Conservation (phyloP, 2,888 invertebrate genomes). For the Linnaemya vulpina region DNA sequence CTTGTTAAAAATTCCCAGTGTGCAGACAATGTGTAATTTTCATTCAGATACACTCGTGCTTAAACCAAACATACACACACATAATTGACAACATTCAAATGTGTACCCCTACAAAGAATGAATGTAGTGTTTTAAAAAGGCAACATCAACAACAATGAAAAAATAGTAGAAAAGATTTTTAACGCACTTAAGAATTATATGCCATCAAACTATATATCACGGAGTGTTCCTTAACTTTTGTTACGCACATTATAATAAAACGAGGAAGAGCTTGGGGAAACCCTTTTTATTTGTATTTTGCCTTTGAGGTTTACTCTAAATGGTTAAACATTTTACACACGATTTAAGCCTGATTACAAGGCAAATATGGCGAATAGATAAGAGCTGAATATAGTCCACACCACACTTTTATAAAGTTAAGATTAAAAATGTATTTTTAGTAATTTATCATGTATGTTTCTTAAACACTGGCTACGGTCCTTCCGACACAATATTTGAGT, state of each 20-base stretch:
- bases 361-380: slow-evolving; percentile 33
- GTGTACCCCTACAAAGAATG: slow-evolving; percentile 13
- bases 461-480: background rate
- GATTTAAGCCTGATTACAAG: slow-evolving; percentile 56
- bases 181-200: background rate
- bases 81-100: slow-evolving; percentile 51
- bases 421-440: slow-evolving; percentile 57
- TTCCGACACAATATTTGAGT: background rate
- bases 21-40: slow-evolving; percentile 45
- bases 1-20: slow-evolving; percentile 47
- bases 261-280: background rate
- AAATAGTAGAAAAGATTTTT: background rate
- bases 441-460: slow-evolving; percentile 59
- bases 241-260: background rate
- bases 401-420: slow-evolving; percentile 31
- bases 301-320: slow-evolving; percentile 36
- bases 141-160: background rate
- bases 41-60: background rate
- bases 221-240: background rate
- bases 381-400: slow-evolving; percentile 22
- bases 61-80: slow-evolving; percentile 1
- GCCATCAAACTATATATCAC: background rate
- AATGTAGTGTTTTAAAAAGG: background rate
- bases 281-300: slow-evolving; percentile 19
- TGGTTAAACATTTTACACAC: slow-evolving; percentile 63